Base-by-base conservation (phyloP, 2,888 invertebrate genomes). In the Dioctria linearis region DNA sequence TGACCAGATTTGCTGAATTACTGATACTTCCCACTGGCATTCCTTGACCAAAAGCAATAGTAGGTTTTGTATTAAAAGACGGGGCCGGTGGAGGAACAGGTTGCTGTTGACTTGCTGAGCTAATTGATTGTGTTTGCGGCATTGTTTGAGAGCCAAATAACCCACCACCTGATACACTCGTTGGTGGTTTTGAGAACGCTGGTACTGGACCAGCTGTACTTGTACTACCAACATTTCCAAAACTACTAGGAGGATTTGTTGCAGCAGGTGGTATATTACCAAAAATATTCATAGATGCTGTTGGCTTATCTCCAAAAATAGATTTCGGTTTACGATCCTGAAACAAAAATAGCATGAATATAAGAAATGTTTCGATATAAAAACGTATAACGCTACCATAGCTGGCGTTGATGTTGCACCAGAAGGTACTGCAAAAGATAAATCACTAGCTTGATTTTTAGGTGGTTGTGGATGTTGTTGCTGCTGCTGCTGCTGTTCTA, bases 351-450 rank as follows among this genome's bases (percentile, higher is more conserved):
- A 13, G 40, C 25, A 65, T 8, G 39, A 61, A 61, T 13, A 25
- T 61, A 61, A 25, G 25, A 25, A 25, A 25, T 25, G 25, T 25
- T 25, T 25, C 25, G 25, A 25, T 25, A 25, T 25, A 25, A 25
- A 2, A 25, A 25, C 25, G 25, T 4, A 75, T 80, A 46, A 11
- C 42, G 9, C n/a, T 81, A 85, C 85, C n/a, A 84, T 37, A 11
- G 87, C 85, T 4, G 88, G 87, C 1, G 88, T 87, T 3, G 88
- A 88, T 0, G 87, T 88, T 0, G 86, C 84, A n/a, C 84, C 85
- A 3, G 86, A 82, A 0, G 85, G 82, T 3, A 86, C 84, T 3
- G 85, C 82, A 83, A 88, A 87, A 0, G 87, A 85, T 25, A 83
- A 51, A 40, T 84, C 84, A 42, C 81, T 25, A n/a, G 46, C 42